Percentiles rank a stretch among this genome's conserved stretches.
Conservation (phyloP, 2,113 vertebrate species). For the Corydoras sp. region DNA sequence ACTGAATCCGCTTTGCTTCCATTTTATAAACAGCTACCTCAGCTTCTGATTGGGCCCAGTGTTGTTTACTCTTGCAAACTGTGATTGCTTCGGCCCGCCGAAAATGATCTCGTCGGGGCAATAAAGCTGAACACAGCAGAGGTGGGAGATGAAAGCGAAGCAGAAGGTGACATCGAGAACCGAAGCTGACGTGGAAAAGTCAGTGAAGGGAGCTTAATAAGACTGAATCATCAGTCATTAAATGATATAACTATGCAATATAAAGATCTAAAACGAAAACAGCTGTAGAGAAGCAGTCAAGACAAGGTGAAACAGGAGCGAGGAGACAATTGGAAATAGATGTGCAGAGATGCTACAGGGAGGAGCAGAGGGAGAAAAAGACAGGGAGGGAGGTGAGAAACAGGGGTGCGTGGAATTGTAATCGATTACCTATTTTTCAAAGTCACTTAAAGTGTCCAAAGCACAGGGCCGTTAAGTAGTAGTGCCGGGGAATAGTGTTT, state of each 20-base stretch:
- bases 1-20: constrained; percentile 36
- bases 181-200: background rate
- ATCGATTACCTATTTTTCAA: constrained; percentile 95
- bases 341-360: constrained; percentile 35
- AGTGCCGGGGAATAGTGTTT: constrained; percentile 59
- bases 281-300: constrained; percentile 12
- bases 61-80: constrained; percentile 60
- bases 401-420: constrained; percentile 74
- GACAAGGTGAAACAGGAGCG: constrained; percentile 10
- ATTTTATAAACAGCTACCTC: constrained; percentile 52
- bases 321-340: constrained; percentile 39
- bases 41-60: constrained; percentile 54
- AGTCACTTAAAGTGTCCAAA: constrained; percentile 83
- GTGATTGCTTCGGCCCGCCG: constrained; percentile 59
- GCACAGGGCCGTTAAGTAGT: constrained; percentile 72
- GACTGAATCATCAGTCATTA: background rate
- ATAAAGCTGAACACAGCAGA: constrained; percentile 51
- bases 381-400: constrained; percentile 46
- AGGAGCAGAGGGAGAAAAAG: constrained; percentile 29
- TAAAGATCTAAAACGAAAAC: background rate
- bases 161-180: constrained; percentile 7
- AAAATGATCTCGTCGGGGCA: constrained; percentile 71
- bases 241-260: too few relatives aligned
- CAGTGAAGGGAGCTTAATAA: constrained; percentile 10
- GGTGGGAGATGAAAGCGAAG: constrained; percentile 16